Conservation (phyloP, 2,113 vertebrate genomes). For the Rhinolophus sinicus region DNA sequence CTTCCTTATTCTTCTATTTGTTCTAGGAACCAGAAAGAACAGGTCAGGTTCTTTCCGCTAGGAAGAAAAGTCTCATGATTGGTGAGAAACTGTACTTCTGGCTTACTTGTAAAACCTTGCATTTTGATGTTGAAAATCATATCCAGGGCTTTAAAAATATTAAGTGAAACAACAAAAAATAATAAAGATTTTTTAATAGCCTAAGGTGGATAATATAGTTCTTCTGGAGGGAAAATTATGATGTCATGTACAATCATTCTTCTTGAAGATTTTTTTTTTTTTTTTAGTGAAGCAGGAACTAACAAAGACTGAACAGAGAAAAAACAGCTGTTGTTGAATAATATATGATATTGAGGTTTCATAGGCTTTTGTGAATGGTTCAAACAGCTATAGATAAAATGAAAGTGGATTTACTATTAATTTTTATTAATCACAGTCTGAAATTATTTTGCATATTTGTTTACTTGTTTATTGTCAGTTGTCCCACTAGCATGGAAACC, state of each 20-base stretch:
- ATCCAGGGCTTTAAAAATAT: slow-evolving; percentile 15
- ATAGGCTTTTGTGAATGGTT: background rate
- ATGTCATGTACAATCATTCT: background rate
- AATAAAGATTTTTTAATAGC: slow-evolving; percentile 48
- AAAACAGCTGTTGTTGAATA: background rate
- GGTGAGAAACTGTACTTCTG: background rate
- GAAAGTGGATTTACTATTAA: background rate
- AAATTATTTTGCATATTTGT: slow-evolving; percentile 2
- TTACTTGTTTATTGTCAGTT: background rate
- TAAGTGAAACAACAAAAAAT: slow-evolving; percentile 29
- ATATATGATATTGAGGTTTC: slow-evolving; percentile 11
- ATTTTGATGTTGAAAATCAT: slow-evolving; percentile 49
- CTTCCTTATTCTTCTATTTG: background rate
- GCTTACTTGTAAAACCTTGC: slow-evolving; percentile 20
- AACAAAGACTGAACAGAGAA: slow-evolving; percentile 27
- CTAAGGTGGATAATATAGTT: background rate
- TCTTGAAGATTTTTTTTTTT: background rate
- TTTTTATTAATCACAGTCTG: slow-evolving; percentile 26
- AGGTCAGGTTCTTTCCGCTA: background rate
- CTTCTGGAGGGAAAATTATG: slow-evolving; percentile 21
- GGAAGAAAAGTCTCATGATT: background rate
- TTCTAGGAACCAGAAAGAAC: background rate
- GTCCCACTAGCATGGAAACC: background rate
- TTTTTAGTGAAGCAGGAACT: slow-evolving; percentile 28
- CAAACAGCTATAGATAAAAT: background rate